Evolutionary conservation across 2,888 invertebrate genomes (phyloP).

Genomic region (Pocota personata): DNA sequence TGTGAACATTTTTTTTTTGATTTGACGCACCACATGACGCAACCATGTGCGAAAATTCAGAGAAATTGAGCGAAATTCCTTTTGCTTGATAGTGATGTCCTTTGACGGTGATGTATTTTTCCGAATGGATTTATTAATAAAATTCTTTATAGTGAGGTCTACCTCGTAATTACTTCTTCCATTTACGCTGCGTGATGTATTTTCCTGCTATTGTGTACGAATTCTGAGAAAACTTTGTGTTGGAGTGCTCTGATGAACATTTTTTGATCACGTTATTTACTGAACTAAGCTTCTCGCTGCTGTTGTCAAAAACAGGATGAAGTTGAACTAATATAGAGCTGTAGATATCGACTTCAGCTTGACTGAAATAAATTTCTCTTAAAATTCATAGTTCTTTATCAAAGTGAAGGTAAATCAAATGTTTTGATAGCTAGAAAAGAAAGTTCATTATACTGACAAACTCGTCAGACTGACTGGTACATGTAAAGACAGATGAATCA

Average conservation of each 20-base stretch:
- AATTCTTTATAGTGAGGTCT: background rate
- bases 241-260: background rate
- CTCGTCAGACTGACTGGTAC: too few species aligned
- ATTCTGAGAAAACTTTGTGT: background rate
- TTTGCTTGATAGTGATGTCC: background rate
- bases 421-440: too few species aligned
- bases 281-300: background rate
- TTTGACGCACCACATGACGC: conserved; percentile 5
- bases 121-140: background rate
- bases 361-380: background rate
- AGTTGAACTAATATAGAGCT: too few species aligned
- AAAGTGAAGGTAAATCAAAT: background rate
- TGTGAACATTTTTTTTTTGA: background rate
- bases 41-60: background rate
- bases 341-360: background rate
- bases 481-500: too few species aligned
- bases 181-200: background rate
- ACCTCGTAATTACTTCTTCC: background rate
- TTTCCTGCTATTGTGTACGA: background rate
- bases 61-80: background rate
- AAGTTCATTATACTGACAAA: too few species aligned
- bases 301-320: background rate
- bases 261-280: background rate
- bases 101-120: background rate
- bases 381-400: background rate